Percentiles rank a stretch among this genome's conserved stretches.
These are phyloP conservation scores for Sarcophaga carnaria DNA, from an alignment of 2,888 invertebrate species.

Conservation along the genomic window DNA sequence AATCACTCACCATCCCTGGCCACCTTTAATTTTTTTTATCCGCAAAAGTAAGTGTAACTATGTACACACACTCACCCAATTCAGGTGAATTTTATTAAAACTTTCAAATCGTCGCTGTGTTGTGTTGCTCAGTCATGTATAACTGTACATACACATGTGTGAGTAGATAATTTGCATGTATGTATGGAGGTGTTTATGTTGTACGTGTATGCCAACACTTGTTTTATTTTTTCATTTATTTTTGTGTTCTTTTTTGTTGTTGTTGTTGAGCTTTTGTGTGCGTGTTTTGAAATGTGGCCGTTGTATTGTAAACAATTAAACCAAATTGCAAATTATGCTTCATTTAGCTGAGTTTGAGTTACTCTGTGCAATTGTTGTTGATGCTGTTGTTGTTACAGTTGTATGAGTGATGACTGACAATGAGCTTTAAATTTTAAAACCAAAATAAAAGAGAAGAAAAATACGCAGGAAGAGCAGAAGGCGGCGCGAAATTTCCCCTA, in stretches of 20 bases:
- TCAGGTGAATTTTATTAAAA: constrained; percentile 24
- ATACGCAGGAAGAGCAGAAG: not conserved
- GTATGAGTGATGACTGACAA: constrained; percentile 52
- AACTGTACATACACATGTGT: too few relatives aligned
- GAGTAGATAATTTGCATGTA: too few relatives aligned
- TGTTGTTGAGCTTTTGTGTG: not conserved
- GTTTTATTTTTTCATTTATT: not conserved
- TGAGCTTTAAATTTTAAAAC: constrained; percentile 36
- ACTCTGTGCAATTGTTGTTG: not conserved
- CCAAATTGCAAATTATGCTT: constrained; percentile 63
- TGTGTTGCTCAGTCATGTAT: not conserved
- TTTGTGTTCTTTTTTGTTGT: not conserved
- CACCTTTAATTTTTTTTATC: too few relatives aligned
- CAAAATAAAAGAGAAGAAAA: not conserved
- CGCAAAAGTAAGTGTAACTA: too few relatives aligned
- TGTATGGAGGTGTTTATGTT: not conserved
- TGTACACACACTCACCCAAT: not conserved
- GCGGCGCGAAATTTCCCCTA: not conserved
- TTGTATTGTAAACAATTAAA: constrained; percentile 60
- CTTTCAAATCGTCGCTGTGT: not conserved
- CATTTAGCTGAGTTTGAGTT: constrained; percentile 45
- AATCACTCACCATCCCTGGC: too few relatives aligned
- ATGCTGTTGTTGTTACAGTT: not conserved
- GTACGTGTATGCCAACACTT: not conserved
- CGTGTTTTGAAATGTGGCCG: not conserved